Conservation (phyloP, 2,113 vertebrate species). For the Dicerorhinus sumatrensis region DNA sequence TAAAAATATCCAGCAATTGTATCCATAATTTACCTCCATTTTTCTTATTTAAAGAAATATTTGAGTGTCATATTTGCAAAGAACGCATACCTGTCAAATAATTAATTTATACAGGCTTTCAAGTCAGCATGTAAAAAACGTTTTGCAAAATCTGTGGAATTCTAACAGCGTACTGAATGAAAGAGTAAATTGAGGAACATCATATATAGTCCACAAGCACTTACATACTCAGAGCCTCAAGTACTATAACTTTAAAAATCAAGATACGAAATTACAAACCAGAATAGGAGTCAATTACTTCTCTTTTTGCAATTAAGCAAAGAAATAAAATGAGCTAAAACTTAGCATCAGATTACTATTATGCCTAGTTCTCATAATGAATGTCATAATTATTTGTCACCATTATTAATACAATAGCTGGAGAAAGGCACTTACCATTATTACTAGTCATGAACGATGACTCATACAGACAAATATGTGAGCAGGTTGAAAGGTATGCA, state of each 20-base stretch:
- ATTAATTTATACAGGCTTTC: not conserved
- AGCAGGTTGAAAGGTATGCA: not conserved
- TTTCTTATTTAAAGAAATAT: slow-evolving; percentile 12
- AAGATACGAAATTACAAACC: not conserved
- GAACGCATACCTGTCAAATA: slow-evolving; percentile 39
- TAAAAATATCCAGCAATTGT: not conserved
- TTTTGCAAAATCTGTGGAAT: not conserved
- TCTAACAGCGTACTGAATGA: not conserved
- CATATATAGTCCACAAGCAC: not conserved
- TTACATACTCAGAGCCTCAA: not conserved
- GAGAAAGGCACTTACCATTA: not conserved
- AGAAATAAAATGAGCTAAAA: slow-evolving; percentile 19
- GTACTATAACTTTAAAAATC: not conserved
- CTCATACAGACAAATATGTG: not conserved
- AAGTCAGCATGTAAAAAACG: not conserved
- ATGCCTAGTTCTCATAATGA: not conserved
- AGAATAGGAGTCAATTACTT: not conserved
- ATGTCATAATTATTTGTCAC: not conserved
- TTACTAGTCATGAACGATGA: not conserved
- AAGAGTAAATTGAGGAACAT: not conserved
- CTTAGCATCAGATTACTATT: not conserved
- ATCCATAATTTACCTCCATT: not conserved
- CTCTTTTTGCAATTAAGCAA: slow-evolving; percentile 18
- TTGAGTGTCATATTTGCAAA: slow-evolving; percentile 35
- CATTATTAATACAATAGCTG: not conserved